Evolutionary conservation across 2,797 vertebrate genomes (phyloP).

Genomic region (Clarias pachynema): DNA sequence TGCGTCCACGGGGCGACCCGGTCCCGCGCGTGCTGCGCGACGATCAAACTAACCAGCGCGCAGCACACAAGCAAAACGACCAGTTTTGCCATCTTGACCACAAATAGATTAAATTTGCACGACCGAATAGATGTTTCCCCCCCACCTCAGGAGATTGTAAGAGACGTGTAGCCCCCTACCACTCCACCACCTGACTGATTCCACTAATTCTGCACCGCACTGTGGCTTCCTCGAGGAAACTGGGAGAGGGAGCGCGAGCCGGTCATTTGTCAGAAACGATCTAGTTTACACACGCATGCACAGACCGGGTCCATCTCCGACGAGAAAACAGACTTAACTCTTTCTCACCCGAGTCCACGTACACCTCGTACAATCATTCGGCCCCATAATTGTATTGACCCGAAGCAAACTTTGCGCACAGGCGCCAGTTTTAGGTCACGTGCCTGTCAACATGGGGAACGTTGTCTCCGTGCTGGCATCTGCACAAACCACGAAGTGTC

Average conservation of each 20-base stretch:
- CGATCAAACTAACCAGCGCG: slow-evolving; percentile 64
- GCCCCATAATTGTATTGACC: slow-evolving; percentile 37
- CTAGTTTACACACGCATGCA: slow-evolving; percentile 60
- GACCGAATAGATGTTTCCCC: background rate
- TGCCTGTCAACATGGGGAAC: slow-evolving; percentile 26
- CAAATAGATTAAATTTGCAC: slow-evolving; percentile 22
- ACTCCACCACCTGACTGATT: background rate
- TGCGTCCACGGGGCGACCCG: slow-evolving; percentile 70
- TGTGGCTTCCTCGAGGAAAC: slow-evolving; percentile 53
- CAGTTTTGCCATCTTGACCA: slow-evolving; percentile 67
- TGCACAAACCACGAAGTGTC: background rate
- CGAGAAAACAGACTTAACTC: slow-evolving; percentile 67
- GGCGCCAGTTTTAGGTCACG: slow-evolving; percentile 61
- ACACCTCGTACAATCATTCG: slow-evolving; percentile 59
- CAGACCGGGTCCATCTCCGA: slow-evolving; percentile 54
- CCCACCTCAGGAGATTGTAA: background rate
- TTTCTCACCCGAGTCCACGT: slow-evolving; percentile 51
- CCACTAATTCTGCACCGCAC: slow-evolving; percentile 19
- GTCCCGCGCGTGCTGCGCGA: slow-evolving; percentile 58
- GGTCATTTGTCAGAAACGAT: slow-evolving; percentile 63
- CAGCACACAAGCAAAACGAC: slow-evolving; percentile 65
- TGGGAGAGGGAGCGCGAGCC: slow-evolving; percentile 55
- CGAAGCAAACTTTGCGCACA: slow-evolving; percentile 69
- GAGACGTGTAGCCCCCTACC: background rate
- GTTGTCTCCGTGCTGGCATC: slow-evolving; percentile 19